Percentiles rank a stretch among this genome's conserved stretches.
Conservation (phyloP, 2,888 invertebrate species). For the Eristalis tenax region DNA sequence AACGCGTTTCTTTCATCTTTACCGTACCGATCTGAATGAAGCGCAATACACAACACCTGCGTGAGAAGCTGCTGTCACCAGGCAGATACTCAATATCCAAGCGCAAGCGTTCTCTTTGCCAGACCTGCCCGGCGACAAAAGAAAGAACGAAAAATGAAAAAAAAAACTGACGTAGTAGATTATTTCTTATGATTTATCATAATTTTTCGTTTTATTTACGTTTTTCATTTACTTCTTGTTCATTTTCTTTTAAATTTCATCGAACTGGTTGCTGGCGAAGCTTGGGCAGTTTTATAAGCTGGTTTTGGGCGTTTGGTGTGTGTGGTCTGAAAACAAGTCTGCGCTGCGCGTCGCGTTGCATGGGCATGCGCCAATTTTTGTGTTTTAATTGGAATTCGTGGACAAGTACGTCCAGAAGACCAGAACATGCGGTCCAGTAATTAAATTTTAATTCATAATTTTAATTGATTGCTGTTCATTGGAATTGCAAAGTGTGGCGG, state of each 20-base stretch:
- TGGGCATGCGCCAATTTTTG: conserved; percentile 18
- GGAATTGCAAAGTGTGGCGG: conserved; percentile 10
- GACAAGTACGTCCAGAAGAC: conserved; percentile 5
- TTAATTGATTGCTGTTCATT: conserved; percentile 13
- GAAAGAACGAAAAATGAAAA: not conserved
- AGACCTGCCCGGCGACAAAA: not conserved
- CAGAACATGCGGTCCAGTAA: conserved; percentile 1
- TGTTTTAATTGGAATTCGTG: conserved; percentile 33
- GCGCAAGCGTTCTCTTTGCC: not conserved
- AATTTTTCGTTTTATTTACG: conserved; percentile 27
- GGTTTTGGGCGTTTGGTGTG: conserved; percentile 19
- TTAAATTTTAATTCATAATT: conserved; percentile 11
- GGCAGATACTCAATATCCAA: not conserved
- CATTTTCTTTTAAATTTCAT: conserved; percentile 12
- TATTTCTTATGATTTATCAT: conserved; percentile 31
- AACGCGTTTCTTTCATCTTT: conserved; percentile 4
- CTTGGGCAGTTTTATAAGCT: conserved; percentile 17
- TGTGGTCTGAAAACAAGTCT: conserved; percentile 29
- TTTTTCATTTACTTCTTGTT: not conserved
- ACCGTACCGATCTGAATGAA: conserved; percentile 24
- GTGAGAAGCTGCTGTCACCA: conserved; percentile 3
- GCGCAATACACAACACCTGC: conserved; percentile 41
- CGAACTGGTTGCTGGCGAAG: conserved; percentile 33
- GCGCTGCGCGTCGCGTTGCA: not conserved
- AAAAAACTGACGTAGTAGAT: conserved; percentile 26